Evolutionary conservation across 2,113 vertebrate genomes (phyloP).

Genomic region (Anoplopoma fimbria): DNA sequence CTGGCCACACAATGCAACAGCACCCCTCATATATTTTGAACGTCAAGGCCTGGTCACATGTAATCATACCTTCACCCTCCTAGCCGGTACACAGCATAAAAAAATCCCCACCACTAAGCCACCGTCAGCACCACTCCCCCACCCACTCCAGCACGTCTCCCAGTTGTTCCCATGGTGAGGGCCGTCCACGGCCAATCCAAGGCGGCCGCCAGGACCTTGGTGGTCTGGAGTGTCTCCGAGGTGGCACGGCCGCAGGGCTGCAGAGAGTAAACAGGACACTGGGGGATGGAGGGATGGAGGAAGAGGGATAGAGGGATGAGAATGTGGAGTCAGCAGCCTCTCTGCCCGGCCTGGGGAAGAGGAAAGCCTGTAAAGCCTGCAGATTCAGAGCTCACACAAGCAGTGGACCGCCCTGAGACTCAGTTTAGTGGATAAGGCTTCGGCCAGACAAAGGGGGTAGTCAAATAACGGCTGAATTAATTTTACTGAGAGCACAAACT

Average conservation of each 20-base stretch:
- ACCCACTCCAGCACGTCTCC: slow-evolving; percentile 66
- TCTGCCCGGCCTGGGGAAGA: slow-evolving; percentile 65
- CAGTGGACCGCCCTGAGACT: slow-evolving; percentile 65
- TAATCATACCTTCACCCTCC: slow-evolving; percentile 71
- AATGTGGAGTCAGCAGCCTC: slow-evolving; percentile 79
- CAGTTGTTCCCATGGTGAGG: slow-evolving; percentile 69
- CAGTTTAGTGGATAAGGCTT: slow-evolving; percentile 65
- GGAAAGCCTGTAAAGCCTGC: slow-evolving; percentile 81
- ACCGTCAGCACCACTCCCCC: slow-evolving; percentile 67
- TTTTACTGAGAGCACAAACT: slow-evolving; percentile 41
- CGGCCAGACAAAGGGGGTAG: slow-evolving; percentile 60
- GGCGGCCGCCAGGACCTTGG: slow-evolving; percentile 71
- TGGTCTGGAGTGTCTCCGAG: slow-evolving; percentile 82
- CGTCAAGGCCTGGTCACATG: slow-evolving; percentile 58
- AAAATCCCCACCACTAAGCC: slow-evolving; percentile 68
- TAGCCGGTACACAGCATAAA: slow-evolving; percentile 34
- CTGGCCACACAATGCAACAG: slow-evolving; percentile 48
- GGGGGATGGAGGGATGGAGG: slow-evolving; percentile 76
- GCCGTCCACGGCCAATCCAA: slow-evolving; percentile 55
- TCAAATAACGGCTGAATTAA: slow-evolving; percentile 65
- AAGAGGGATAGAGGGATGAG: slow-evolving; percentile 74
- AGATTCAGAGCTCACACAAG: slow-evolving; percentile 79
- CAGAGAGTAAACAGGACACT: slow-evolving; percentile 79
- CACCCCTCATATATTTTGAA: slow-evolving; percentile 61
- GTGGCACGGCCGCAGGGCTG: slow-evolving; percentile 79